Conservation (phyloP, 2,797 vertebrate species). For the Rhinogobio ventralis region DNA sequence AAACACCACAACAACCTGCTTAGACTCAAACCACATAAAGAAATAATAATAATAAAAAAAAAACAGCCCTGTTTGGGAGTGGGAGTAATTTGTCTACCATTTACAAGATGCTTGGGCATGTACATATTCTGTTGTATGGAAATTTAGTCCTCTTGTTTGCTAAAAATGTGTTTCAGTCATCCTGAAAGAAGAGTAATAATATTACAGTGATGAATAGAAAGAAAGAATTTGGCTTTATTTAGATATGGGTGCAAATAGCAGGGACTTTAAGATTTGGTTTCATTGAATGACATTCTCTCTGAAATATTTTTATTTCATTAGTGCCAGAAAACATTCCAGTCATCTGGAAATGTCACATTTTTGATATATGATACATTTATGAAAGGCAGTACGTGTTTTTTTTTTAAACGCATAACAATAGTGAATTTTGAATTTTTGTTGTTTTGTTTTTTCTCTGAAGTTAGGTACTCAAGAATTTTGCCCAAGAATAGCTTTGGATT, state of each 20-base stretch:
- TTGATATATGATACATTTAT: neutral
- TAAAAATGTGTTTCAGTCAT: constrained; percentile 44
- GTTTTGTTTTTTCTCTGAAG: neutral
- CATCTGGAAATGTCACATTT: neutral
- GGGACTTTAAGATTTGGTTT: constrained; percentile 13
- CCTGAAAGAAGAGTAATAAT: neutral
- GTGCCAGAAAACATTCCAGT: neutral
- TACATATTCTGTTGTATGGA: neutral
- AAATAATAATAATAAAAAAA: constrained; percentile 17
- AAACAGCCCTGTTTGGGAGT: constrained; percentile 25
- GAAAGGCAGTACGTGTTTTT: neutral
- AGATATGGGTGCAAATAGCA: neutral
- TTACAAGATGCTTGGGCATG: neutral
- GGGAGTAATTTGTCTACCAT: constrained; percentile 47
- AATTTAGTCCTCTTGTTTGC: neutral
- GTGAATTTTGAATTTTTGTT: constrained; percentile 26
- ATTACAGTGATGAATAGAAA: neutral
- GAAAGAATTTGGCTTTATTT: constrained; percentile 10
- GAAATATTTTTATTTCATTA: neutral
- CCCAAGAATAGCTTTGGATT: constrained; percentile 42
- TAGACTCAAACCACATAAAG: constrained; percentile 39
- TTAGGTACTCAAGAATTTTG: neutral
- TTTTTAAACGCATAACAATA: neutral
- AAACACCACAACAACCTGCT: constrained; percentile 59
- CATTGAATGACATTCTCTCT: neutral